These are phyloP conservation scores for Colius striatus DNA, from an alignment of 2,113 vertebrate genomes.

Conservation along the genomic window DNA sequence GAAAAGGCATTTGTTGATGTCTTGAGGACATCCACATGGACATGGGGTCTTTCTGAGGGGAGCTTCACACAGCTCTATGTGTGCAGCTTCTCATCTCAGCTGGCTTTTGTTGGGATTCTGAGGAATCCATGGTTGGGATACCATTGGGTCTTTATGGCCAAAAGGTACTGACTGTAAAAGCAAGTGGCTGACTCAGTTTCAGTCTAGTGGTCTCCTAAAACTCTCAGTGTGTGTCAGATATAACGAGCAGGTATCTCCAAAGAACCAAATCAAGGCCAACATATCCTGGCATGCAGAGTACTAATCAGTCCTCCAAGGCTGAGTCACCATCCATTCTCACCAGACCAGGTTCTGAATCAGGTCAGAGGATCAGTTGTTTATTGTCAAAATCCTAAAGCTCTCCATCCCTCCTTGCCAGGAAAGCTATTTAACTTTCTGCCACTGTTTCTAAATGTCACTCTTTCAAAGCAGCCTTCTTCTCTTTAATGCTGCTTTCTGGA, in stretches of 20 bases:
- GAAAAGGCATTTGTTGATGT: background rate
- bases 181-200: slow-evolving; percentile 7
- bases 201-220: slow-evolving; percentile 12
- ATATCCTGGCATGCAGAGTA: background rate
- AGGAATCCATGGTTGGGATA: background rate
- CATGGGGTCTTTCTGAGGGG: background rate
- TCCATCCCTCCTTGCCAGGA: background rate
- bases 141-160: background rate
- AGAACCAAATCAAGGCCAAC: slow-evolving; percentile 23
- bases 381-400: background rate
- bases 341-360: slow-evolving; percentile 2
- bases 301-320: background rate
- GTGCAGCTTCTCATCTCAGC: background rate
- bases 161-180: background rate
- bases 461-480: background rate
- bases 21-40: background rate
- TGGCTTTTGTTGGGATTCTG: background rate
- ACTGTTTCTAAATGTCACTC: background rate
- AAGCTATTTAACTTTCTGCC: background rate
- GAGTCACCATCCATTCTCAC: slow-evolving; percentile 35
- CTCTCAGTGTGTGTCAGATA: background rate
- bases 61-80: background rate
- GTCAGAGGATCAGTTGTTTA: slow-evolving; percentile 32
- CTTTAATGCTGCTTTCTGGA: background rate
- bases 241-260: background rate